A percentile compares a stretch with the other conserved stretches of the same genome.
phyloP scores from a whole-genome alignment of 1,140 invertebrate genomes.

The Antheraea mylitta region DNA sequence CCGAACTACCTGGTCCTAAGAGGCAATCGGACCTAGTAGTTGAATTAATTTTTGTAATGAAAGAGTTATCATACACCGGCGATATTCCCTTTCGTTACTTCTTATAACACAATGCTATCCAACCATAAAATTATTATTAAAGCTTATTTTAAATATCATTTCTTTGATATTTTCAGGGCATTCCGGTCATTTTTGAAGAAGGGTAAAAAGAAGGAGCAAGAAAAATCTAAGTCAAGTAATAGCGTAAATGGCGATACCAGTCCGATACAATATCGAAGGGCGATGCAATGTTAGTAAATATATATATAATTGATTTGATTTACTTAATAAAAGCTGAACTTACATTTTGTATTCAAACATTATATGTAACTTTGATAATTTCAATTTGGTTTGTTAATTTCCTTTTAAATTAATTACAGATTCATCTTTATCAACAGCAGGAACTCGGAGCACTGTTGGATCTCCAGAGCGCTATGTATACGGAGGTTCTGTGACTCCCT shows the following conservation, averaged over 20 bases:
- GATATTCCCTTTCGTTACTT: too few species aligned
- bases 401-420: constrained; percentile 30
- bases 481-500: constrained; percentile 74
- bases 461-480: constrained; percentile 71
- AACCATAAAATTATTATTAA: not conserved
- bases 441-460: constrained; percentile 47
- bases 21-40: too few species aligned
- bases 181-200: constrained; percentile 75
- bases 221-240: constrained; percentile 33
- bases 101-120: not conserved
- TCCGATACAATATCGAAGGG: constrained; percentile 63
- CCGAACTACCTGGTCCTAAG: too few species aligned
- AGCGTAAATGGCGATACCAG: constrained; percentile 58
- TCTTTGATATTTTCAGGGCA: constrained; percentile 45
- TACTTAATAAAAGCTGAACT: too few species aligned
- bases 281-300: constrained; percentile 59
- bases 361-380: too few species aligned
- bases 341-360: too few species aligned
- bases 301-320: not conserved
- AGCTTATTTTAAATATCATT: not conserved
- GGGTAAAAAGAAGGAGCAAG: constrained; percentile 58
- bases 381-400: too few species aligned
- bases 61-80: too few species aligned
- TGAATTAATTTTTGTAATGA: too few species aligned
- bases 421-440: constrained; percentile 38